Evolutionary conservation across 2,797 vertebrate species (phyloP).

Genomic region (Pipistrellus pygmaeus): DNA sequence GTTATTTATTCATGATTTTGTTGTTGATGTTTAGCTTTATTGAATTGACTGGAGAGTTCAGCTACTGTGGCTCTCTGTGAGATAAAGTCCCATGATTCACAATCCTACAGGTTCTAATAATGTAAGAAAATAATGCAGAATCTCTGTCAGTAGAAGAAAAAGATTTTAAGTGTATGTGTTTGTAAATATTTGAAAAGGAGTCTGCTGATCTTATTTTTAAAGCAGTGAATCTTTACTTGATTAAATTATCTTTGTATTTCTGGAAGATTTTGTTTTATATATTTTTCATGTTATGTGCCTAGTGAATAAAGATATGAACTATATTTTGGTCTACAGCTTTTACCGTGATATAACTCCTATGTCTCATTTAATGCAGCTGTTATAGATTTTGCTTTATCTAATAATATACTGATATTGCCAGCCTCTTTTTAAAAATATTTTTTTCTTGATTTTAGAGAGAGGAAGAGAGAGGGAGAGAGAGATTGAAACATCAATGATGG

Average conservation of each 20-base stretch:
- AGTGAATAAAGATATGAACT: background rate
- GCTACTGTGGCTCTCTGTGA: background rate
- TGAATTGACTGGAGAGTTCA: background rate
- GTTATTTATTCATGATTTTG: slow-evolving; percentile 6
- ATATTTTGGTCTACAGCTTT: slow-evolving; percentile 11
- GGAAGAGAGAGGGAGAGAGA: no score
- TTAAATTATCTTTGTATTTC: slow-evolving; percentile 47
- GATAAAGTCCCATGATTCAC: background rate
- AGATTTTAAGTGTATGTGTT: background rate
- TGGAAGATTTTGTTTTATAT: slow-evolving; percentile 21
- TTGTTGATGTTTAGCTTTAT: background rate
- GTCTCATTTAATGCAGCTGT: background rate
- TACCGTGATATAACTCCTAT: background rate
- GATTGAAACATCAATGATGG: no score
- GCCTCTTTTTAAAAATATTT: no score
- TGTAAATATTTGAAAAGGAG: slow-evolving; percentile 51
- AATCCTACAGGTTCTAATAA: background rate
- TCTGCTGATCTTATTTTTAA: background rate
- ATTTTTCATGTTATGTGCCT: background rate
- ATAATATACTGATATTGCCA: background rate
- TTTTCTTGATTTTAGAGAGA: no score
- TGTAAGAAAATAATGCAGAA: background rate
- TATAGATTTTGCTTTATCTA: background rate
- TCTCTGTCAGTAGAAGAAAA: slow-evolving; percentile 2
- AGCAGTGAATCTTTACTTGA: background rate